A percentile compares a stretch with the other conserved stretches of the same genome.
phyloP scores from a whole-genome alignment of 2,797 vertebrate species.

The Acipenser oxyrinchus region DNA sequence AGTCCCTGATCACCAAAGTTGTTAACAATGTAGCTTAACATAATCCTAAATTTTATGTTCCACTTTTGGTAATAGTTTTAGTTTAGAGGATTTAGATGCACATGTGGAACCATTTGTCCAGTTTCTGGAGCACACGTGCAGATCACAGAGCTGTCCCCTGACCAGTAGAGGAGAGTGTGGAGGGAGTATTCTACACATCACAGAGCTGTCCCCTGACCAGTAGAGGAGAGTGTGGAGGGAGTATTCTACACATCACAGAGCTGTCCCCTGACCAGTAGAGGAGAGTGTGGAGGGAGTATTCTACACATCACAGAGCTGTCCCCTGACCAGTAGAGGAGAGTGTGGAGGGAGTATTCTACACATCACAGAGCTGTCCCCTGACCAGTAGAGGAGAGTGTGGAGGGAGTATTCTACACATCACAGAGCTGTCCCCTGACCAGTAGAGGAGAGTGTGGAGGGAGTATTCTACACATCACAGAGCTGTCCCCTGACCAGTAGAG shows the following conservation, averaged over 20 bases:
- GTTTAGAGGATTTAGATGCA: conserved; percentile 25
- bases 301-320: too few species aligned
- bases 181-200: not conserved
- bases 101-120: conserved; percentile 1
- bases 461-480: not conserved
- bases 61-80: conserved; percentile 31
- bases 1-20: not conserved
- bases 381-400: not conserved
- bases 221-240: not conserved
- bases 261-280: not conserved
- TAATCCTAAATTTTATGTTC: not conserved
- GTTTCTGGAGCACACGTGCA: not conserved
- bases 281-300: not conserved
- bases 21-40: conserved; percentile 23
- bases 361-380: too few species aligned
- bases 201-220: not conserved
- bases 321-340: not conserved
- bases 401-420: not conserved
- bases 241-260: too few species aligned
- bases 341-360: too few species aligned
- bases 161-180: not conserved
- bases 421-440: not conserved
- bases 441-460: not conserved
- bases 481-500: not conserved
- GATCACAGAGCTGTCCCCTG: not conserved